Evolutionary conservation across 2,888 invertebrate genomes (phyloP).

Genomic region (Boloria selene): DNA sequence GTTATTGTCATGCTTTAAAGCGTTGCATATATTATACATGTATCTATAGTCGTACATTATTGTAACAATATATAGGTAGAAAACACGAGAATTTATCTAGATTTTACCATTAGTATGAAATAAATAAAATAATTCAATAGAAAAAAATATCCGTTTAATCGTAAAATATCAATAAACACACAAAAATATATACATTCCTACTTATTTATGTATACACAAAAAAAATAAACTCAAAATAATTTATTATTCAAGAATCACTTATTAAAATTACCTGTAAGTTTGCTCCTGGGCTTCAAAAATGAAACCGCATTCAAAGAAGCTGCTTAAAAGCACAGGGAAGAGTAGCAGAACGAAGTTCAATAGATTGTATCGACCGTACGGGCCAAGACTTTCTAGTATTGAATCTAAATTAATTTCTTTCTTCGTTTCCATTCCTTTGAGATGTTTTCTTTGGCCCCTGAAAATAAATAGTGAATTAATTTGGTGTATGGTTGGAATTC

Average conservation of each 20-base stretch:
- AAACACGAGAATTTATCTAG: too few relatives aligned
- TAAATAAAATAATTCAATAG: too few relatives aligned
- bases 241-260: neutral
- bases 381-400: slow-evolving; percentile 71
- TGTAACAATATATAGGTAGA: too few relatives aligned
- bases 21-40: neutral
- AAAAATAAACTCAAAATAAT: neutral
- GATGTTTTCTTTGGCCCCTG: slow-evolving; percentile 23
- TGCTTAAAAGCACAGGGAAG: slow-evolving; percentile 69
- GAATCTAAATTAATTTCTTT: slow-evolving; percentile 77
- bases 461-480: slow-evolving; percentile 32
- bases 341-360: slow-evolving; percentile 71
- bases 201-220: neutral
- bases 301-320: slow-evolving; percentile 75
- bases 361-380: slow-evolving; percentile 72
- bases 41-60: too few relatives aligned
- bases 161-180: too few relatives aligned
- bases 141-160: too few relatives aligned
- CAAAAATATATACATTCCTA: too few relatives aligned
- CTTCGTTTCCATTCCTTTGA: slow-evolving; percentile 58
- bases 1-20: neutral
- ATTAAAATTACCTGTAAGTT: slow-evolving; percentile 58
- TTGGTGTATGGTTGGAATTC: slow-evolving; percentile 4
- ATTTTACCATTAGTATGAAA: too few relatives aligned
- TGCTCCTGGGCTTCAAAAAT: slow-evolving; percentile 74